Evolutionary conservation across 92 coral and sea anemone species (phyloP).

Genomic region (Phenganax subtilis): DNA sequence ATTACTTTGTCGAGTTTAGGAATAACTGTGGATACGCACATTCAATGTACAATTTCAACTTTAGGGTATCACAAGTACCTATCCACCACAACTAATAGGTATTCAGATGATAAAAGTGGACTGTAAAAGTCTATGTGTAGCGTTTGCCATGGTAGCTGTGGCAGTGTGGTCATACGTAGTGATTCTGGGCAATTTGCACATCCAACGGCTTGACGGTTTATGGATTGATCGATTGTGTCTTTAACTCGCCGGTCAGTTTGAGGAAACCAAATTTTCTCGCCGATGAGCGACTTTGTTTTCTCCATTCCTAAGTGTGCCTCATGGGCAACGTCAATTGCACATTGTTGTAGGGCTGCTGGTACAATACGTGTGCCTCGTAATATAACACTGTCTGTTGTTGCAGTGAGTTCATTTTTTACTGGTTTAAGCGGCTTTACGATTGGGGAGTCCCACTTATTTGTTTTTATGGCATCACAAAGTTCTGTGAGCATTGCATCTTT

Average conservation of each 20-base stretch:
- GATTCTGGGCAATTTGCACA: too few species aligned
- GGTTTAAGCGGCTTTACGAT: neutral
- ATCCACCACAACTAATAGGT: too few species aligned
- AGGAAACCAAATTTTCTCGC: slow-evolving; percentile 20
- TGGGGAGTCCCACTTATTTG: neutral
- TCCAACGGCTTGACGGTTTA: too few species aligned
- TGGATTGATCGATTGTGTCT: too few species aligned
- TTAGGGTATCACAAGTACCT: too few species aligned
- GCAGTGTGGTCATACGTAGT: too few species aligned
- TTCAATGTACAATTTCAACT: too few species aligned
- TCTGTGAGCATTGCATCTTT: neutral
- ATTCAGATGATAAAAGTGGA: too few species aligned
- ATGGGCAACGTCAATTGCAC: neutral
- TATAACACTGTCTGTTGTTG: neutral
- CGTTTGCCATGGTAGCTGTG: too few species aligned
- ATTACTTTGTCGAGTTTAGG: too few species aligned
- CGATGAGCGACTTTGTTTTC: slow-evolving; percentile 6
- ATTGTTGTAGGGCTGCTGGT: neutral
- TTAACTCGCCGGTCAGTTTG: neutral
- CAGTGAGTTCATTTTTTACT: slow-evolving; percentile 6
- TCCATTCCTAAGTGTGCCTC: slow-evolving; percentile 25
- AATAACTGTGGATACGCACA: too few species aligned
- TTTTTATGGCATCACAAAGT: neutral
- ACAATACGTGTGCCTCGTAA: slow-evolving; percentile 14
- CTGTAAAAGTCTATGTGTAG: too few species aligned